Percentiles rank a stretch among this genome's conserved stretches.
phyloP scores from a whole-genome alignment of 2,888 invertebrate genomes.

The Beris chalybata region DNA sequence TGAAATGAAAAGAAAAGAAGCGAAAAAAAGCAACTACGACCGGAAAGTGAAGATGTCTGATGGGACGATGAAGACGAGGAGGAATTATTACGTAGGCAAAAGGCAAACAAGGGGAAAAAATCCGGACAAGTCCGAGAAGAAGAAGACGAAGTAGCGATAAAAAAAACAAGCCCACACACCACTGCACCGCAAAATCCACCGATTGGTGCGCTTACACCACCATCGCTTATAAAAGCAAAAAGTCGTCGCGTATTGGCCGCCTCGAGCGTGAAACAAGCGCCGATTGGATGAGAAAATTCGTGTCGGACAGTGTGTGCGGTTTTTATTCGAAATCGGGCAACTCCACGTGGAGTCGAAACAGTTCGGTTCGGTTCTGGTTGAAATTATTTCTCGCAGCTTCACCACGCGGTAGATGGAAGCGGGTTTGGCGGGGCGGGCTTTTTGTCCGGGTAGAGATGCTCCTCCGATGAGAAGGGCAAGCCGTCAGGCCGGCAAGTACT shows the following conservation, averaged over 20 bases:
- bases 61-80: constrained; percentile 18
- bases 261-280: background rate
- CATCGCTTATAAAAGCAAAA: background rate
- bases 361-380: constrained; percentile 2
- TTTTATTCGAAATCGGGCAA: constrained; percentile 13
- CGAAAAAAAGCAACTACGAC: constrained; percentile 4
- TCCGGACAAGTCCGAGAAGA: constrained; percentile 25
- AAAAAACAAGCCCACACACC: constrained; percentile 11
- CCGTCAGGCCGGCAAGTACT: background rate
- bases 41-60: constrained; percentile 30
- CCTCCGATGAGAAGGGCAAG: constrained; percentile 15
- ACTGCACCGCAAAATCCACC: background rate
- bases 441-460: constrained; percentile 8
- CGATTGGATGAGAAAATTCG: constrained; percentile 24
- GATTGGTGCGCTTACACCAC: constrained; percentile 3
- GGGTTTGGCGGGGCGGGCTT: background rate
- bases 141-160: constrained; percentile 6
- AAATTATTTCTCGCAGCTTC: background rate
- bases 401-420: background rate
- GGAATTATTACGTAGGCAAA: constrained; percentile 25
- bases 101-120: constrained; percentile 29
- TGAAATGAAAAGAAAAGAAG: background rate
- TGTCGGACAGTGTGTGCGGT: background rate
- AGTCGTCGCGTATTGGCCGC: background rate
- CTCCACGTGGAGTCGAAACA: constrained; percentile 27